Evolutionary conservation across 2,888 invertebrate genomes (phyloP), one percentile per base, ranked within the genome.

Genomic region (Epirrita christyi): DNA sequence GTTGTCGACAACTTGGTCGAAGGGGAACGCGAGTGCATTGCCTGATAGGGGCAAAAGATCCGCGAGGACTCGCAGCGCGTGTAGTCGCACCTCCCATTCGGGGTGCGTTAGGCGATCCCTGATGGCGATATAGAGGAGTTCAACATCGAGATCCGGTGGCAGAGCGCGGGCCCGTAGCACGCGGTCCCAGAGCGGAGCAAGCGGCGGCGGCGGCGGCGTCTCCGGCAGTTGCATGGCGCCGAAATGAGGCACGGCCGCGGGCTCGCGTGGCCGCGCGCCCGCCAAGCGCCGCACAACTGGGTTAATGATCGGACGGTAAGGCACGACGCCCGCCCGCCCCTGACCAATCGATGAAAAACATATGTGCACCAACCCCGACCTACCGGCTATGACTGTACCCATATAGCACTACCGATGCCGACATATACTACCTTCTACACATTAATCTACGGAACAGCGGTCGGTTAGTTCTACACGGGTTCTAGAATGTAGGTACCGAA

Each of bases 41-140:
- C 94, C 93, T 63, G 96, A 93, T 38, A 96, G 94, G 3, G 96
- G 96, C 45, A 97, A 89, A 1, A 97, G 93, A 83, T 97, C 97
- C 28, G 95, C 94, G 36, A 97, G 93, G 7, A 97, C 96, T 49
- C 96, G 87, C 6, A 97, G 87, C 27, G 97, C 96, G 81, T 97
- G 96, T 65, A 96, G 95, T 8, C 97, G 93, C 34, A 97, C 96
- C 84, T 96, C 96, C 94, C 96, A 96, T 81, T 97, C 97, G 0
- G 96, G 96, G 79, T 96, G 96, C 37, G 94, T 93, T 43, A 97
- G 90, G 47, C 96, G 93, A 66, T 95, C 95, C 42, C 94, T 92
- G 73, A 96, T 94, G 70, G 96, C 96, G 51, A 93, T 85, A 78
- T 96, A 96, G 71, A 96, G 94, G 53, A 93, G 92, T 58, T 91